Conservation (phyloP, 2,113 vertebrate genomes). For the Geococcyx californianus region DNA sequence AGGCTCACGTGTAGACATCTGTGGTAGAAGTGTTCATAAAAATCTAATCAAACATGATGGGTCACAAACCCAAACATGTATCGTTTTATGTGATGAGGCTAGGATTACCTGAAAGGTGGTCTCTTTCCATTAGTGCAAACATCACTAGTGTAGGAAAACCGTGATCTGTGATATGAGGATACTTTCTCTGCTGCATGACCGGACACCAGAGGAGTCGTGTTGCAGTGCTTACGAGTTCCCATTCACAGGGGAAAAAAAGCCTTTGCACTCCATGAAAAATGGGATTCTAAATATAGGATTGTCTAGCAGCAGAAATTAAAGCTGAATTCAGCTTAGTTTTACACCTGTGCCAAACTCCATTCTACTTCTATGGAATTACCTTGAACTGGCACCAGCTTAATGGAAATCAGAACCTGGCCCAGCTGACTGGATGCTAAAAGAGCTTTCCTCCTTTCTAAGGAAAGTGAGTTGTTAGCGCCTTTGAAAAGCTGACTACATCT, state of each 20-base stretch:
- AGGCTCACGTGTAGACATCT: background rate
- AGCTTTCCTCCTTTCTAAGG: background rate
- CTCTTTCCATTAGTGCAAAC: background rate
- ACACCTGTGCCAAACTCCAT: constrained; percentile 15
- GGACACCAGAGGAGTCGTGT: background rate
- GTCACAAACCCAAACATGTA: background rate
- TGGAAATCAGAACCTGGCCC: background rate
- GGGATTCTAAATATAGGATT: background rate
- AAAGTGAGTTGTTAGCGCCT: background rate
- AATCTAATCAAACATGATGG: background rate
- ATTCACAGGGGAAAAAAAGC: background rate
- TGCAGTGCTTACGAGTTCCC: background rate
- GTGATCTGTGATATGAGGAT: background rate
- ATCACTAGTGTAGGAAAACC: background rate
- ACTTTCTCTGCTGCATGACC: background rate
- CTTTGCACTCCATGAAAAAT: constrained; percentile 2
- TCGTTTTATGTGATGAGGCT: background rate
- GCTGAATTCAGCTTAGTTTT: constrained; percentile 23
- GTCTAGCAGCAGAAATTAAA: constrained; percentile 28
- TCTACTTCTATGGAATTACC: background rate
- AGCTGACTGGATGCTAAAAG: background rate
- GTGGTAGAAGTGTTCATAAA: background rate
- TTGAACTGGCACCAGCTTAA: background rate
- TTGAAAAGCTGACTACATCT: background rate
- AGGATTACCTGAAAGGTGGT: background rate